Conservation (phyloP, 2,797 vertebrate genomes). For the Erpetoichthys calabaricus region DNA sequence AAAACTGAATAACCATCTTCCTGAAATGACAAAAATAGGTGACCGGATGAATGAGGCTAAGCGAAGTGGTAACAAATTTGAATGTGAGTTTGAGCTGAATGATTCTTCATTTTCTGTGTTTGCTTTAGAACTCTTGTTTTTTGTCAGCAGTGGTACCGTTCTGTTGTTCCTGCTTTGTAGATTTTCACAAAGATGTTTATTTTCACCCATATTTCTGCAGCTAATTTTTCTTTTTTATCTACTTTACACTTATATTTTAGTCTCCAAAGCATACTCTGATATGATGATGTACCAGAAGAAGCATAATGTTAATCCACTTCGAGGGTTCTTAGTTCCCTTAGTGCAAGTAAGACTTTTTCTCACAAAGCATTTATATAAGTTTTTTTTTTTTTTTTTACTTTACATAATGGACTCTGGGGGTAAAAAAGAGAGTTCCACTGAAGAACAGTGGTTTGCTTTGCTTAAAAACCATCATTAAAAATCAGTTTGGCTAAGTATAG, state of each 20-base stretch:
- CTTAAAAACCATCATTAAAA: background rate
- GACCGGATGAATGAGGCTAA: constrained; percentile 64
- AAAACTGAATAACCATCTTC: constrained; percentile 73
- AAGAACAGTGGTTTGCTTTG: background rate
- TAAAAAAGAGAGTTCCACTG: background rate
- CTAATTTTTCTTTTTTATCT: background rate
- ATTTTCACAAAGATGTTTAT: no score
- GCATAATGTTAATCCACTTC: constrained; percentile 60
- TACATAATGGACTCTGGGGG: no score
- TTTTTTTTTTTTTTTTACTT: no score
- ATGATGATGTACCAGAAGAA: constrained; percentile 69
- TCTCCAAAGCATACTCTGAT: constrained; percentile 61
- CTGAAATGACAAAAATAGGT: constrained; percentile 59
- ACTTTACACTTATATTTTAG: constrained; percentile 25
- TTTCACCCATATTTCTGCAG: no score
- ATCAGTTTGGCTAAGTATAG: no score
- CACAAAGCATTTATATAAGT: no score
- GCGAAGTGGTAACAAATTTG: constrained; percentile 58
- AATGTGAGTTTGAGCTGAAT: constrained; percentile 42
- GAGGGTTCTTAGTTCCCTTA: constrained; percentile 63
- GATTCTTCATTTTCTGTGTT: background rate
- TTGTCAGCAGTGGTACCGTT: no score
- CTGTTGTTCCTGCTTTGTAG: no score
- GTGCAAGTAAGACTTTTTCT: constrained; percentile 54
- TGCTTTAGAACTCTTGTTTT: background rate